phyloP scores from a whole-genome alignment of 2,113 vertebrate species.

The Addax nasomaculatus region DNA sequence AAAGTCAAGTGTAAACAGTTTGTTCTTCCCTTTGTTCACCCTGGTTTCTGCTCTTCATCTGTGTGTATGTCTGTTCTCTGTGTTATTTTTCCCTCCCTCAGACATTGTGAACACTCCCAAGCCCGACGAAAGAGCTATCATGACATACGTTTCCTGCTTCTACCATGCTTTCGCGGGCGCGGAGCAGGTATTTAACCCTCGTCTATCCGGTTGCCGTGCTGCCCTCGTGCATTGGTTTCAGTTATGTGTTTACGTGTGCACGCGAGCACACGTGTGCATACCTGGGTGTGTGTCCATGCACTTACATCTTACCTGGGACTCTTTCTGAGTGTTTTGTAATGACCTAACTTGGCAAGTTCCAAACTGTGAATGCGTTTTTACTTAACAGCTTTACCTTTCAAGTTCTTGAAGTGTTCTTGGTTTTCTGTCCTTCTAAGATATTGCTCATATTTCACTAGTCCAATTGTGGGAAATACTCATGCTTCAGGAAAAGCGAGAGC shows the following conservation, averaged over 20 bases:
- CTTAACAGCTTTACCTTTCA: neutral
- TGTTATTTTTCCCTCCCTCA: slow-evolving; percentile 72
- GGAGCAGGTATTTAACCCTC: slow-evolving; percentile 90
- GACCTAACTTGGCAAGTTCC: neutral
- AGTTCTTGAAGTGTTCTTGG: neutral
- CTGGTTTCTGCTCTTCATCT: slow-evolving; percentile 59
- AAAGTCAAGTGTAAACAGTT: neutral
- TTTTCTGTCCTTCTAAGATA: neutral
- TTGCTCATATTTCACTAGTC: neutral
- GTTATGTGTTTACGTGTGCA: neutral
- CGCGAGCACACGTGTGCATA: neutral
- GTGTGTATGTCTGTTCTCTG: slow-evolving; percentile 53
- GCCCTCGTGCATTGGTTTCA: slow-evolving; percentile 42
- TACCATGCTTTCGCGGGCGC: slow-evolving; percentile 99
- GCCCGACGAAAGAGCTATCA: slow-evolving; percentile 98
- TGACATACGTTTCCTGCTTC: slow-evolving; percentile 99
- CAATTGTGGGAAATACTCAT: neutral
- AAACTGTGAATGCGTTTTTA: neutral
- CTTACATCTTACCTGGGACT: slow-evolving; percentile 43
- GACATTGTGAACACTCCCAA: slow-evolving; percentile 99
- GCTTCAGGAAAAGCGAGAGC: neutral
- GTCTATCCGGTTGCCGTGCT: slow-evolving; percentile 50
- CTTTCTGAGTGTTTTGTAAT: neutral
- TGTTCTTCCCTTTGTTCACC: slow-evolving; percentile 52
- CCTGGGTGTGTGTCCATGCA: neutral